Percentiles rank a stretch among this genome's conserved stretches.
Evolutionary conservation across 2,888 invertebrate genomes (phyloP).

Genomic region (Drosophila tanythrix): DNA sequence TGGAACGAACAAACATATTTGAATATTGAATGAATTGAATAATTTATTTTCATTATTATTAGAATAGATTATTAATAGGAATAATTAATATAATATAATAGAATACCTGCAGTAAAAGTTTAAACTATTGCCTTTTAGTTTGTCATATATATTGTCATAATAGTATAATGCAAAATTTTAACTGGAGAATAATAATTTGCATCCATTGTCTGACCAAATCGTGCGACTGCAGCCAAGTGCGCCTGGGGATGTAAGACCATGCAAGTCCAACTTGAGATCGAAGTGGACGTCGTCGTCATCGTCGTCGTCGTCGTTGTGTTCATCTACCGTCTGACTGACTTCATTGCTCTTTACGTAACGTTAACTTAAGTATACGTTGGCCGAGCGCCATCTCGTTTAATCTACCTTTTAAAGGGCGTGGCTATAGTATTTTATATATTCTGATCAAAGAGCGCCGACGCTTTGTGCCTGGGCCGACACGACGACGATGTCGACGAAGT

Average conservation of each 20-base stretch:
- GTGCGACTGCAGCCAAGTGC: conserved; percentile 62
- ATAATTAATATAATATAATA: not conserved
- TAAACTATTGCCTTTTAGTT: not conserved
- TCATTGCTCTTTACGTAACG: conserved; percentile 81
- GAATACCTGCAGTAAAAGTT: not conserved
- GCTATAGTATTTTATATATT: conserved; percentile 85
- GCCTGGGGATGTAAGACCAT: conserved; percentile 65
- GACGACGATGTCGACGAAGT: conserved; percentile 35
- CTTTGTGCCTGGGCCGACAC: conserved; percentile 82
- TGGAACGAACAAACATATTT: not conserved
- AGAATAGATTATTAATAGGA: not conserved
- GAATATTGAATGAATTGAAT: not conserved
- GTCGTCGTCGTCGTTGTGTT: conserved; percentile 11
- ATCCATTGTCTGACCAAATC: conserved; percentile 61
- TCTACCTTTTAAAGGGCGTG: conserved; percentile 84
- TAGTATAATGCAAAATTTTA: not conserved
- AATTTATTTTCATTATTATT: not conserved
- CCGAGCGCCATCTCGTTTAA: conserved; percentile 85
- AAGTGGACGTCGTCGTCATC: conserved; percentile 37
- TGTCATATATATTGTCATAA: not conserved
- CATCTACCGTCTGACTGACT: conserved; percentile 70
- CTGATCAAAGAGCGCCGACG: conserved; percentile 84
- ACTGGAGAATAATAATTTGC: conserved; percentile 5
- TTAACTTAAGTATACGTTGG: conserved; percentile 81
- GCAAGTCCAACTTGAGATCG: conserved; percentile 40